Evolutionary conservation across 2,888 invertebrate species (phyloP).

Genomic region (Clunio marinus): DNA sequence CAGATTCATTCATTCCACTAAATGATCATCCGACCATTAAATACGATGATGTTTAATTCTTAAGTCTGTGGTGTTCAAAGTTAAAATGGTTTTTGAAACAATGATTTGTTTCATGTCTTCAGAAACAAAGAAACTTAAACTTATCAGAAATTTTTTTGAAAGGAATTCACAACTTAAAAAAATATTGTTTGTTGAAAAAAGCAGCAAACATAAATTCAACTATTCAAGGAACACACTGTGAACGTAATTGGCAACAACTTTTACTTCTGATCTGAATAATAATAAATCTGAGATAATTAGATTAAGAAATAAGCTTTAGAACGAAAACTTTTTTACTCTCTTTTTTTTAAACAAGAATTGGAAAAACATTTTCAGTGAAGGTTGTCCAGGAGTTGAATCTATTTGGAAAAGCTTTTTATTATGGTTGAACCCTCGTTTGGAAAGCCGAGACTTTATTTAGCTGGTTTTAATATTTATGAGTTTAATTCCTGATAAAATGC

Average conservation of each 20-base stretch:
- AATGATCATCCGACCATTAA: background rate
- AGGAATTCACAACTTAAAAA: background rate
- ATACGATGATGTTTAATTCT: background rate
- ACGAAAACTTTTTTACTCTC: too few relatives aligned
- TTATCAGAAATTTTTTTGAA: background rate
- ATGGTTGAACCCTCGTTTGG: too few relatives aligned
- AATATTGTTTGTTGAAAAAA: background rate
- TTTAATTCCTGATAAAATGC: background rate
- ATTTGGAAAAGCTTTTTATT: too few relatives aligned
- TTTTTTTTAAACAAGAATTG: too few relatives aligned
- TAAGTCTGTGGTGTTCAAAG: background rate
- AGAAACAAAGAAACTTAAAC: background rate
- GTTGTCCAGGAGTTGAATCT: background rate
- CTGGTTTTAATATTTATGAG: slow-evolving; percentile 1
- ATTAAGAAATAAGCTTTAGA: slow-evolving; percentile 1
- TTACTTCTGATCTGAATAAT: background rate
- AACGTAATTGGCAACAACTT: slow-evolving; percentile 26
- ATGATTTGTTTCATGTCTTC: background rate
- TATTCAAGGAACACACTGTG: background rate
- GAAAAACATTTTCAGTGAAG: background rate
- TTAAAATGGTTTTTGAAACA: background rate
- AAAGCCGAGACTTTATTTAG: background rate
- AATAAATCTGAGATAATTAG: slow-evolving; percentile 36
- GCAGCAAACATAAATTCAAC: background rate
- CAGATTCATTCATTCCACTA: background rate